A percentile compares a stretch with the other conserved stretches of the same genome.
phyloP scores from a whole-genome alignment of 1,140 invertebrate species.

The Aricia agestis region DNA sequence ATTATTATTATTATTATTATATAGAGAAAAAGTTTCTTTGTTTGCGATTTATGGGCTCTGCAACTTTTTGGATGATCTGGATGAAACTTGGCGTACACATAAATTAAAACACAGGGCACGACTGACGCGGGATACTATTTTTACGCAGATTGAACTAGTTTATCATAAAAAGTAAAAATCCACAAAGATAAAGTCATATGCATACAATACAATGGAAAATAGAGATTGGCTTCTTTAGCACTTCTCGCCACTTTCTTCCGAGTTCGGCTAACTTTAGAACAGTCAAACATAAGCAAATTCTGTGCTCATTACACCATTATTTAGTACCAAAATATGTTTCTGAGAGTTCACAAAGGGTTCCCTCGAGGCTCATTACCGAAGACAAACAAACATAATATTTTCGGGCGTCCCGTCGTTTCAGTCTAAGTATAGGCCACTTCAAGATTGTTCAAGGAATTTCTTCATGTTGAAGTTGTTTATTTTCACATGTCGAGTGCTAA shows the following conservation, averaged over 20 bases:
- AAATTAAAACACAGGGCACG: too few relatives aligned
- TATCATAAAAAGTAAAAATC: too few relatives aligned
- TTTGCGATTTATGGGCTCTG: too few relatives aligned
- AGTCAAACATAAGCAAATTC: not conserved
- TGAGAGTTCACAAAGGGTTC: not conserved
- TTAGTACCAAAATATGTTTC: not conserved
- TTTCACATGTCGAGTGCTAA: conserved; percentile 60
- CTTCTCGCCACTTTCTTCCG: not conserved
- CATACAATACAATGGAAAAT: too few relatives aligned
- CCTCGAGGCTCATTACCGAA: not conserved
- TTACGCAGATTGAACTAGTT: too few relatives aligned
- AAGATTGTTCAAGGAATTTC: conserved; percentile 51
- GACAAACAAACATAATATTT: conserved; percentile 7
- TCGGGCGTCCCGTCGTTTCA: conserved; percentile 2
- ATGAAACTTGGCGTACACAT: too few relatives aligned
- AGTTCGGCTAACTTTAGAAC: not conserved
- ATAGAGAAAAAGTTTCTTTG: too few relatives aligned
- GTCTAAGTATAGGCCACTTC: conserved; percentile 33
- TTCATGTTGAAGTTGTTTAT: conserved; percentile 58
- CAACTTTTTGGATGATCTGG: too few relatives aligned
- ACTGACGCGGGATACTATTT: too few relatives aligned
- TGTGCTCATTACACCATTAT: not conserved
- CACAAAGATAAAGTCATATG: too few relatives aligned
- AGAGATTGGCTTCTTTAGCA: not conserved
- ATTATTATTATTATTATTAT: too few relatives aligned